Percentiles rank a stretch among this genome's conserved stretches.
phyloP scores from a whole-genome alignment of 1,140 invertebrate genomes.

The Meloidogyne exigua region DNA sequence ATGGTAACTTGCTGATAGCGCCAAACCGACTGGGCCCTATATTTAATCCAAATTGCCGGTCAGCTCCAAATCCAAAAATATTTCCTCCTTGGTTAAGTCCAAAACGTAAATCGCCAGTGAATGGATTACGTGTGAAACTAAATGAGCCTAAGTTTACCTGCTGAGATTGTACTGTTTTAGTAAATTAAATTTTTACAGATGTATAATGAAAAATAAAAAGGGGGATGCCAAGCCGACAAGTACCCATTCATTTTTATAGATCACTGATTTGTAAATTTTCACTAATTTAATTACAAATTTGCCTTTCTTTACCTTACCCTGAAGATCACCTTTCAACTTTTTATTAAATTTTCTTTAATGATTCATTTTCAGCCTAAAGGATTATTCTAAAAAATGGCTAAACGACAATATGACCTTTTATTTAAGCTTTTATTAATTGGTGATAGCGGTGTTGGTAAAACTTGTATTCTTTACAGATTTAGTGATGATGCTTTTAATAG shows the following conservation, averaged over 20 bases:
- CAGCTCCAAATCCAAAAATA: constrained; percentile 48
- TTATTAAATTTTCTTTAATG: too few species aligned
- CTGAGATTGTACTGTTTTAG: background rate
- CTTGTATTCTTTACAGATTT: constrained; percentile 87
- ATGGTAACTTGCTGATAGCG: constrained; percentile 33
- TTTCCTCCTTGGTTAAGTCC: constrained; percentile 46
- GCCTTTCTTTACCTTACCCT: too few species aligned
- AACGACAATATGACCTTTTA: constrained; percentile 91
- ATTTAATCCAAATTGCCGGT: constrained; percentile 36
- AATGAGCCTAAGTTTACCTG: constrained; percentile 35
- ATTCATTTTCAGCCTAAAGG: too few species aligned
- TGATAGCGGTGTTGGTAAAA: constrained; percentile 94
- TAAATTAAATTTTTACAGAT: too few species aligned
- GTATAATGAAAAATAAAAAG: too few species aligned
- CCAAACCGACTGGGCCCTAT: constrained; percentile 43
- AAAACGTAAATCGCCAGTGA: constrained; percentile 33
- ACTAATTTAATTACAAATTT: too few species aligned
- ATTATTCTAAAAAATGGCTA: too few species aligned
- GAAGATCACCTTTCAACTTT: too few species aligned
- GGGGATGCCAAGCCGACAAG: too few species aligned
- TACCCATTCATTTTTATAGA: too few species aligned
- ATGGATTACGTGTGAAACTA: constrained; percentile 27
- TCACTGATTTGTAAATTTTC: too few species aligned
- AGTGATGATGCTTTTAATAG: constrained; percentile 97
- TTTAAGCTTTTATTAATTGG: constrained; percentile 96